Conservation (phyloP, 2,797 vertebrate species). For the Enteromius trimaculatus region DNA sequence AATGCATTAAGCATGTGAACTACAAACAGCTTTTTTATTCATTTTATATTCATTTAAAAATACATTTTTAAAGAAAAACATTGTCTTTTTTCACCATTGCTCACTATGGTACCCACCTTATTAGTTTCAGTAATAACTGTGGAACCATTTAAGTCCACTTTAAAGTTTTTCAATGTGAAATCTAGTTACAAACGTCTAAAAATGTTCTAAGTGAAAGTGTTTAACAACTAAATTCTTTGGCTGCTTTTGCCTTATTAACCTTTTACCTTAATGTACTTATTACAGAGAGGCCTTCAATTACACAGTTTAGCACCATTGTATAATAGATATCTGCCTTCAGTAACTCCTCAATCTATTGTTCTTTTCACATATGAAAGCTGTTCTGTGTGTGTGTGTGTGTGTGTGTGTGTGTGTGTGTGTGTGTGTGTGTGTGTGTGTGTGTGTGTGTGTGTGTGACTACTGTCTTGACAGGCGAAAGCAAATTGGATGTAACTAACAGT, state of each 20-base stretch:
- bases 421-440: neutral
- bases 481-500: conserved; percentile 3
- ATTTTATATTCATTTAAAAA: too few species aligned
- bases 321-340: too few species aligned
- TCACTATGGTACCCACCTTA: neutral
- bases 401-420: too few species aligned
- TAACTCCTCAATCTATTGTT: neutral
- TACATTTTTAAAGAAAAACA: neutral
- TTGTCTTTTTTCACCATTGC: neutral
- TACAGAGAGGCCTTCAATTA: neutral
- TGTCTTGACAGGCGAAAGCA: neutral
- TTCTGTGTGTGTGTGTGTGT: neutral
- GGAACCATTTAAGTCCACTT: too few species aligned
- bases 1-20: too few species aligned
- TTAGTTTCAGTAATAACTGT: too few species aligned
- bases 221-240: neutral
- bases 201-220: neutral
- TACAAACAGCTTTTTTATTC: too few species aligned
- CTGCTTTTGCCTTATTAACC: neutral
- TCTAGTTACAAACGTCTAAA: neutral
- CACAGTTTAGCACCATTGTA: too few species aligned
- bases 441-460: neutral
- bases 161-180: neutral
- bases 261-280: neutral
- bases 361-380: neutral